These are phyloP conservation scores for Chloebia gouldiae DNA, from an alignment of 2,113 vertebrate species.

Conservation along the genomic window DNA sequence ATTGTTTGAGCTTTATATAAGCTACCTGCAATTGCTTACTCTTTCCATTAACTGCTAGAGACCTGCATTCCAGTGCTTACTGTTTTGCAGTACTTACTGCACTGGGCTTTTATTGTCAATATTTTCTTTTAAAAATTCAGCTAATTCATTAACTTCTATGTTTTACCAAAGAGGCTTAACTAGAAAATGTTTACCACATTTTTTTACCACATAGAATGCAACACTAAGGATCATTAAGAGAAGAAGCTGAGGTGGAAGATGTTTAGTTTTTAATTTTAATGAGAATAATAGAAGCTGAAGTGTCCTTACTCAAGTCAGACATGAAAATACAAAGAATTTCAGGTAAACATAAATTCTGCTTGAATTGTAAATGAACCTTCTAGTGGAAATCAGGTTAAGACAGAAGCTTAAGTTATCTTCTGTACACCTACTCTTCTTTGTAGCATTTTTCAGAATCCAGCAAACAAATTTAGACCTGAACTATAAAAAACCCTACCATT, in stretches of 20 bases:
- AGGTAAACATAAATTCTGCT: constrained; percentile 9
- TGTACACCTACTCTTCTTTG: background rate
- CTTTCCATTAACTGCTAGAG: background rate
- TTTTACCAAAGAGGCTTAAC: background rate
- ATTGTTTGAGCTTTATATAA: background rate
- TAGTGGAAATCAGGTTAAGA: background rate
- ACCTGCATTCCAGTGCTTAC: background rate
- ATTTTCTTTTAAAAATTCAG: background rate
- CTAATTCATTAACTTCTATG: background rate
- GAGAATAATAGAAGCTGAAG: constrained; percentile 40
- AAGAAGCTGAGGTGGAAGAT: background rate
- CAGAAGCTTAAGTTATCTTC: background rate
- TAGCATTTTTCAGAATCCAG: constrained; percentile 20
- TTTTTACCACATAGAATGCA: constrained; percentile 34
- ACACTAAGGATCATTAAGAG: background rate
- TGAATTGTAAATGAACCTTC: background rate
- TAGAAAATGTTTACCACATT: background rate
- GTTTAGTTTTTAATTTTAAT: constrained; percentile 14
- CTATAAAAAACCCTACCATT: background rate
- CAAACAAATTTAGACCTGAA: constrained; percentile 18
- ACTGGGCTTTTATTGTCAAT: background rate
- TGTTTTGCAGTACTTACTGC: background rate
- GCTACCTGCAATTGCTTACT: background rate
- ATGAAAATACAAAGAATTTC: constrained; percentile 34
- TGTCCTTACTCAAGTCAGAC: background rate